Base-by-base conservation (phyloP, 1,140 invertebrate species). In the Camponotus vicinus region DNA sequence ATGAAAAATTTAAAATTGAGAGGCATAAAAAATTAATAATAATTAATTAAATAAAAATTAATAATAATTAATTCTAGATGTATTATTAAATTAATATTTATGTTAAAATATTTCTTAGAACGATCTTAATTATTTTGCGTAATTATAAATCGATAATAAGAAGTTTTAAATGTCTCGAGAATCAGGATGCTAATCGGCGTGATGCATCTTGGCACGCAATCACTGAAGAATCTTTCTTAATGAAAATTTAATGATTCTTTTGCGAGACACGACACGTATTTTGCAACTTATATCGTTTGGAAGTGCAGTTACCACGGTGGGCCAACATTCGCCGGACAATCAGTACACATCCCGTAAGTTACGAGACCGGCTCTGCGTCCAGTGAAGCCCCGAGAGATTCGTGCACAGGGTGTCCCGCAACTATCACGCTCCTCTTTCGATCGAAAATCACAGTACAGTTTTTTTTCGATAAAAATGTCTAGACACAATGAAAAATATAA, bases 281-380 rank as follows among this genome's bases (percentile, higher is more conserved):
- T 69, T 5, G 37, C 37, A 7, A 8, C 3, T 11, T 52, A 49
- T 49, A 18, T 57, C 37, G 5, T 2, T 61, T 61, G 11, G 11
- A 8, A 21, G 15, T 15, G 52, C 32, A 11, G 66, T 82, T 71
- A 73, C 52, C 9, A 55, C 8, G 49, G 13, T 59, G 52, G 9
- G 67, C 49, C 21, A n/a, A 45, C 63, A 57, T 21, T 57, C 42
- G 59, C 21, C 61, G 34, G 21, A 55, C 42, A 45, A 77, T 69
- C 63, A 49, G 52, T 79, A 76, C 27, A 75, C 34, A 66, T 55
- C 37, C 15, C 42, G 69, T 64, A 86, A 86, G 84, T 79, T 79
- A 85, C 42, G 71, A 37, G 27, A 57, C 11, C n/a, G 34, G 21
- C 66, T 69, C 83, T 86, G 69, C 21, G 8, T 59, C 42, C 67